These are phyloP conservation scores for Andrena praecox DNA, from an alignment of 2,888 invertebrate genomes.

Conservation along the genomic window DNA sequence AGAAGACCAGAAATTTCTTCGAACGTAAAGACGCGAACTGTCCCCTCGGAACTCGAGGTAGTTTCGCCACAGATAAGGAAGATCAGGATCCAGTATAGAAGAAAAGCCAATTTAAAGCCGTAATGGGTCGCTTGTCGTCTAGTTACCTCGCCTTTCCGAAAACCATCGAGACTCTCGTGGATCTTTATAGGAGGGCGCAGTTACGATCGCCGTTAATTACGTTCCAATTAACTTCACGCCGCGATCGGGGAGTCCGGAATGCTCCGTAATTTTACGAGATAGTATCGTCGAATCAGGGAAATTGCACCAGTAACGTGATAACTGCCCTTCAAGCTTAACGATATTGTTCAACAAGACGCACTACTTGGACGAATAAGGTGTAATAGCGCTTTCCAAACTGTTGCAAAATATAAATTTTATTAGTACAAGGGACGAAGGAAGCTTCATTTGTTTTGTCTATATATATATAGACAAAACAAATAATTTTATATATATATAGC, in stretches of 20 bases:
- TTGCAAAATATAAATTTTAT: background rate
- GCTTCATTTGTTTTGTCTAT: too few species aligned
- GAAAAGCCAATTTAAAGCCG: slow-evolving; percentile 65
- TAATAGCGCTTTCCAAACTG: background rate
- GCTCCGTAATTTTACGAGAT: slow-evolving; percentile 25
- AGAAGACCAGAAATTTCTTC: slow-evolving; percentile 37
- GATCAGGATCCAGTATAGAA: slow-evolving; percentile 35
- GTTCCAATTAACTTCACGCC: slow-evolving; percentile 33
- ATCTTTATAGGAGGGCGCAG: slow-evolving; percentile 27
- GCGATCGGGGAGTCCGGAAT: background rate
- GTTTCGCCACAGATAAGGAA: slow-evolving; percentile 30
- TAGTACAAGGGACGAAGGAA: background rate
- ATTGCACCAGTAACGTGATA: slow-evolving; percentile 19
- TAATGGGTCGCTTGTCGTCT: slow-evolving; percentile 54
- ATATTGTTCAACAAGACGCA: slow-evolving; percentile 6
- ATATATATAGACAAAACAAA: too few species aligned
- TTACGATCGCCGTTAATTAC: slow-evolving; percentile 38
- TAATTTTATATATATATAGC: too few species aligned
- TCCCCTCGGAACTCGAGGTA: slow-evolving; percentile 24
- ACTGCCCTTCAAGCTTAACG: slow-evolving; percentile 9
- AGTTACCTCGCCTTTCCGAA: slow-evolving; percentile 49
- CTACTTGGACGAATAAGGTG: background rate
- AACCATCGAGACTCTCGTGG: slow-evolving; percentile 19
- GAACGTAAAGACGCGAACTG: slow-evolving; percentile 25
- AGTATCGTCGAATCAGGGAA: slow-evolving; percentile 11